Conservation (phyloP, 2,888 invertebrate genomes). For the Hypena proboscidalis region DNA sequence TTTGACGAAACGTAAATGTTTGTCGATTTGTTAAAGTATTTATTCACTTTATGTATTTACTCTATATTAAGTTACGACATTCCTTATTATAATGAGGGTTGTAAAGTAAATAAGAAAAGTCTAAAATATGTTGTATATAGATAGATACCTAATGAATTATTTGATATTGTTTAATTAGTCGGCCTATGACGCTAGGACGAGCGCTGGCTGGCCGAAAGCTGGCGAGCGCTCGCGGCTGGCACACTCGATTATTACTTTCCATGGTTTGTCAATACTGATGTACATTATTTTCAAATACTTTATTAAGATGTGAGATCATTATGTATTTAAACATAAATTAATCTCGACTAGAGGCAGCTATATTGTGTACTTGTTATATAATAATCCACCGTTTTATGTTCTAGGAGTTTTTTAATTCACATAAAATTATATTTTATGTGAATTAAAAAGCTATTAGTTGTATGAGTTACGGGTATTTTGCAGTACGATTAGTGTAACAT, state of each 20-base stretch:
- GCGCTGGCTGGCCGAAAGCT: constrained; percentile 31
- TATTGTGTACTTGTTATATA: constrained; percentile 54
- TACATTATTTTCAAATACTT: constrained; percentile 44
- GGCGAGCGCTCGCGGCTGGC: constrained; percentile 26
- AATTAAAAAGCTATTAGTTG: constrained; percentile 40
- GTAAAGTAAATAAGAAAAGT: constrained; percentile 68
- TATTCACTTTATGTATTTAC: constrained; percentile 70
- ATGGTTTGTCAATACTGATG: constrained; percentile 28
- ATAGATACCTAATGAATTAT: constrained; percentile 62
- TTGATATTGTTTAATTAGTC: constrained; percentile 65
- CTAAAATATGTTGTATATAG: constrained; percentile 75
- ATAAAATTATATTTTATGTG: constrained; percentile 35
- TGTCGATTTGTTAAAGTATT: constrained; percentile 72
- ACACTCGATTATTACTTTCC: constrained; percentile 30
- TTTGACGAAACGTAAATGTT: constrained; percentile 73
- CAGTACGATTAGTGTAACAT: constrained; percentile 53
- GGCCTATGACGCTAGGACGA: constrained; percentile 68
- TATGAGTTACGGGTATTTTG: constrained; percentile 45
- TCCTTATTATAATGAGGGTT: constrained; percentile 74
- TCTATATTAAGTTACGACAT: constrained; percentile 70
- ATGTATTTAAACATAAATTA: constrained; percentile 55
- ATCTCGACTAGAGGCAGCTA: constrained; percentile 77
- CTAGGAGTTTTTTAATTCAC: too few species aligned
- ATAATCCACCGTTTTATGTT: constrained; percentile 42
- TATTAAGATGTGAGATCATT: constrained; percentile 48